Evolutionary conservation across 2,113 vertebrate genomes (phyloP).

Genomic region (Triplophysa dalaica): DNA sequence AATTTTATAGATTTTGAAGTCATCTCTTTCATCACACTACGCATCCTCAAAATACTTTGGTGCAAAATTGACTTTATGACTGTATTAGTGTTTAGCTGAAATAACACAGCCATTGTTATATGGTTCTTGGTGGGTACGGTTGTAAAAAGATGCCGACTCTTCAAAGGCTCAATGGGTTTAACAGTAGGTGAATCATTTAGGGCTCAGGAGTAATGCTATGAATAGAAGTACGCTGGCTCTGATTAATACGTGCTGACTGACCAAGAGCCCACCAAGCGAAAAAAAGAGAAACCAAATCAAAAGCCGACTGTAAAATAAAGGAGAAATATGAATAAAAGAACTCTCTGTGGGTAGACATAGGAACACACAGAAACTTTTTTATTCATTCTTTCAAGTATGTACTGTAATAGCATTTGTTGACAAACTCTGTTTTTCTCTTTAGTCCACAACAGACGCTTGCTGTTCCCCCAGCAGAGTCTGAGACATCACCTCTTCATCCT

Average conservation of each 20-base stretch:
- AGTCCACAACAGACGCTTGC: slow-evolving; percentile 96
- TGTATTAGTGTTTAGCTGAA: neutral
- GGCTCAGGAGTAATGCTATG: slow-evolving; percentile 20
- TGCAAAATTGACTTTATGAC: neutral
- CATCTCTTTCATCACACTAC: neutral
- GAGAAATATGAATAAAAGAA: neutral
- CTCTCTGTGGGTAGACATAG: neutral
- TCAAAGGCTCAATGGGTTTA: neutral
- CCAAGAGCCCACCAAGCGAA: neutral
- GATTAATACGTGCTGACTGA: slow-evolving; percentile 32
- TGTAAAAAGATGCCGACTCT: neutral
- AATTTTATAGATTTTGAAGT: neutral
- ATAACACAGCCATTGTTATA: slow-evolving; percentile 5
- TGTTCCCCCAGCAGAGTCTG: slow-evolving; percentile 97
- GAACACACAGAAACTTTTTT: neutral
- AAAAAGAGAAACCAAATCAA: neutral
- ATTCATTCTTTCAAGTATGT: neutral
- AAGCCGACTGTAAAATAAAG: neutral
- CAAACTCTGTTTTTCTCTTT: slow-evolving; percentile 44
- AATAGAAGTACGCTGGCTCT: slow-evolving; percentile 8
- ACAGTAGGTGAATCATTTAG: slow-evolving; percentile 13
- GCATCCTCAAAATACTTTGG: neutral
- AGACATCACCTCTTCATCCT: slow-evolving; percentile 97
- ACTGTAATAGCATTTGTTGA: neutral
- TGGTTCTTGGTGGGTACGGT: neutral